Evolutionary conservation across 64 coral and sea anemone genomes (phyloP).

Genomic region (Actinia tenebrosa): DNA sequence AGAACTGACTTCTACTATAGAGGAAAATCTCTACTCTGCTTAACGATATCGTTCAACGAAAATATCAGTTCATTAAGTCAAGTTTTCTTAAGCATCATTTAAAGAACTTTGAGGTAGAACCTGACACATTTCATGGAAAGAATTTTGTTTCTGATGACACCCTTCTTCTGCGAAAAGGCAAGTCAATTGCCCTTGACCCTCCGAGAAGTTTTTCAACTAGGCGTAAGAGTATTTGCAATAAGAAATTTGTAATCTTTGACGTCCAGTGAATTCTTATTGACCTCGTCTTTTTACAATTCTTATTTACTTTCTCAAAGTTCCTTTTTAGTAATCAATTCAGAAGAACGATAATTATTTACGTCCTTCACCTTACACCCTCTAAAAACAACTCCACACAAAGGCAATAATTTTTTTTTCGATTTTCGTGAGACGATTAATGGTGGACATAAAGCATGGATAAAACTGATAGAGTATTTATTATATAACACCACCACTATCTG

Average conservation of each 20-base stretch:
- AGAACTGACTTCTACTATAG: not conserved
- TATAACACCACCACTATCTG: not conserved
- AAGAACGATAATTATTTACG: not conserved
- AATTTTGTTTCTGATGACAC: not conserved
- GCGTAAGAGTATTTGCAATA: not conserved
- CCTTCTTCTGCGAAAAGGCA: not conserved
- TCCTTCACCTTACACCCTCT: too few species aligned
- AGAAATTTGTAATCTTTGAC: not conserved
- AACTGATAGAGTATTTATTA: not conserved
- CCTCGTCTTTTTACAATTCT: not conserved
- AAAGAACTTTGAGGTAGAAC: not conserved
- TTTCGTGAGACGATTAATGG: not conserved
- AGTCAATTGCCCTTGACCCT: not conserved
- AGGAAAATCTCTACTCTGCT: not conserved
- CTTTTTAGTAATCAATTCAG: not conserved
- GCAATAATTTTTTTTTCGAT: not conserved
- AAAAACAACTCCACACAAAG: not conserved
- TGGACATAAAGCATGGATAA: not conserved
- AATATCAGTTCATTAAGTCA: not conserved
- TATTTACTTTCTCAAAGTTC: not conserved
- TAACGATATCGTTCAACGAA: not conserved
- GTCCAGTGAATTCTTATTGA: not conserved
- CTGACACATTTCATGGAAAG: not conserved
- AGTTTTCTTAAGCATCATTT: not conserved
- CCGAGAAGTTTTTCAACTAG: not conserved